These are phyloP conservation scores for Bubo scandiacus DNA, from an alignment of 2,113 vertebrate species.

Conservation along the genomic window DNA sequence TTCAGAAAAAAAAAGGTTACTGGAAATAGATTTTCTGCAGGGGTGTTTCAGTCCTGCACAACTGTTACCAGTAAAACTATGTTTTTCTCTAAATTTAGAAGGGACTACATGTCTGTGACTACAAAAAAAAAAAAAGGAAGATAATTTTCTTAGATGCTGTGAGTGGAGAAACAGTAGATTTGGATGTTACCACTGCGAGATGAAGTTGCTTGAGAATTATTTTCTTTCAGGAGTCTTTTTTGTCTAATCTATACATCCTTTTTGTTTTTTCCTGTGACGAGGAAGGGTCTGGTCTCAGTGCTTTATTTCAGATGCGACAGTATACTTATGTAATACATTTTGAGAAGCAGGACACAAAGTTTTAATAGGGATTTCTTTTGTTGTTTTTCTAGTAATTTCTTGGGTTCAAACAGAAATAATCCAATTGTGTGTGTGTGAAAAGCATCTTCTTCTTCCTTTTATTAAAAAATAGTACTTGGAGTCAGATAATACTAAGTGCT, in stretches of 20 bases:
- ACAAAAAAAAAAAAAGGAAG: neutral
- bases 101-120: neutral
- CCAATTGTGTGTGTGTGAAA: neutral
- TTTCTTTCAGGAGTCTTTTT: neutral
- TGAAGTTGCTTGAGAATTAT: neutral
- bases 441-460: neutral
- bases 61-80: neutral
- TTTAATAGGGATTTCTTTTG: neutral
- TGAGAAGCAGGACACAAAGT: neutral
- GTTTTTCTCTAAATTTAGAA: neutral
- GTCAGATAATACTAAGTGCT: neutral
- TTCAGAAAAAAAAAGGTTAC: neutral
- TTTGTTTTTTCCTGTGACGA: neutral
- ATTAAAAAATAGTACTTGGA: neutral
- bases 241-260: neutral
- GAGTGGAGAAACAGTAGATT: neutral
- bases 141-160: neutral
- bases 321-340: neutral
- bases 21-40: neutral
- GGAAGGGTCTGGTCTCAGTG: neutral
- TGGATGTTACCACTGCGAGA: neutral
- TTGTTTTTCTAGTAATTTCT: neutral
- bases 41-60: neutral
- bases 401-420: neutral
- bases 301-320: neutral